Base-by-base conservation (phyloP, 2,113 vertebrate species). In the Phalacrocorax carbo region DNA sequence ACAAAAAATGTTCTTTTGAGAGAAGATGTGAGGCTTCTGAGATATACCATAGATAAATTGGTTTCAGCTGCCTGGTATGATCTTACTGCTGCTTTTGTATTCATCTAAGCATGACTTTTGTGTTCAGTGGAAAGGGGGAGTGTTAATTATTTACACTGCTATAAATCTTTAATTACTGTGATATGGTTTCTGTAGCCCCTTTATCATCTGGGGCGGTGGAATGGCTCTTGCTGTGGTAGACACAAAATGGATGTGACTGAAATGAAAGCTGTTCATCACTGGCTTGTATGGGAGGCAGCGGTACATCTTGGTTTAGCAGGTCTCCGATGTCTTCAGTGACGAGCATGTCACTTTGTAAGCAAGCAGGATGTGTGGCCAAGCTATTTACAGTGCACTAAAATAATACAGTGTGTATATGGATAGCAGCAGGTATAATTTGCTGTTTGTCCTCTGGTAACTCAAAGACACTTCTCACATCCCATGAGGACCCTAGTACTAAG, bases 91-190 rank as follows among this genome's bases (percentile, higher is more conserved):
- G 72, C n/a, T 93, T 84, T 90, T 89, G 15, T 66, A 79, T 76
- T 96, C 77, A 94, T 88, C 61, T 92, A 65, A 54, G 62, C 64
- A 49, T 81, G 90, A 82, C 81, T 94, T 94, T 86, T 71, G 78
- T 93, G 72, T 88, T 96, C 84, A 87, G 75, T 71, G 36, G 58
- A 80, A 94, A 82, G 49, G 12, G 6, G 34, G 23, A 62, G 15
- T 86, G 65, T 97, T 94, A 97, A 97, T 97, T 96, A 96, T 97
- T 97, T 90, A 92, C 1, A 7, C 21, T 58, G 46, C 57, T 34
- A 61, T 94, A 77, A 91, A 88, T 95, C 82, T 96, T 96, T 95
- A 66, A 78, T 70, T 88, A 18, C 44, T 69, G 38, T 48, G 66
- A n/a, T 86, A 23, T 21, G 40, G 8, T 94, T 61, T 81, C 88